Percentiles rank a stretch among this genome's conserved stretches.
phyloP scores from a whole-genome alignment of 2,113 vertebrate genomes.

The Arvicanthis niloticus region DNA sequence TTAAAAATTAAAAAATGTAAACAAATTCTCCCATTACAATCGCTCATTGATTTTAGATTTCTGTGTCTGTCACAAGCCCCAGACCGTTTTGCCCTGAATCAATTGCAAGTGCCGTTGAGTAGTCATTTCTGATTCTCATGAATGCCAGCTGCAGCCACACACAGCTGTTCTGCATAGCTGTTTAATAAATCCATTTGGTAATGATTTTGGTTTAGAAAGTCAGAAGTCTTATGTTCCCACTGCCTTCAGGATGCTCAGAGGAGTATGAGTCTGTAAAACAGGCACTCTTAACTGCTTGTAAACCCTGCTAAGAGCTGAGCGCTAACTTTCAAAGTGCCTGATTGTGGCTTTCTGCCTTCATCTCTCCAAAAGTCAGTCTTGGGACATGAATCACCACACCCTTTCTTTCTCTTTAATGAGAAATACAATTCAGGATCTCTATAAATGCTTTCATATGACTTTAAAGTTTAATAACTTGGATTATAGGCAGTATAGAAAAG shows the following conservation, averaged over 20 bases:
- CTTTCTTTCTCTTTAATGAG: slow-evolving; percentile 74
- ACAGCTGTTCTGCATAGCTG: slow-evolving; percentile 16
- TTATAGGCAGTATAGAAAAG: slow-evolving; percentile 44
- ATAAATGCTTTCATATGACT: slow-evolving; percentile 69
- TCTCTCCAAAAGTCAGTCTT: neutral
- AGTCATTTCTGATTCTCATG: slow-evolving; percentile 29
- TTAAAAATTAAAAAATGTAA: neutral
- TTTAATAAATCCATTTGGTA: slow-evolving; percentile 63
- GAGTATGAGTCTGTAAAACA: neutral
- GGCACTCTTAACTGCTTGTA: slow-evolving; percentile 20
- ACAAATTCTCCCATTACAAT: neutral
- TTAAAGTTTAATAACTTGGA: slow-evolving; percentile 77
- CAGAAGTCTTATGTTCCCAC: slow-evolving; percentile 41
- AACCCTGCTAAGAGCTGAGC: slow-evolving; percentile 48
- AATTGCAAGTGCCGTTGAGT: slow-evolving; percentile 7
- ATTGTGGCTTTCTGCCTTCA: neutral
- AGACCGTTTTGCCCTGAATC: slow-evolving; percentile 48
- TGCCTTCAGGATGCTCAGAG: slow-evolving; percentile 23
- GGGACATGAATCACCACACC: slow-evolving; percentile 50
- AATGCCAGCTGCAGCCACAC: neutral
- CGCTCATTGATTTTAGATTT: slow-evolving; percentile 38
- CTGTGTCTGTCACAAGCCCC: slow-evolving; percentile 47
- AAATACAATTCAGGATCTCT: slow-evolving; percentile 73
- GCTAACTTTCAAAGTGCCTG: slow-evolving; percentile 50
- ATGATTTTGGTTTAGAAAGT: slow-evolving; percentile 66